Conservation (phyloP, 2,113 vertebrate genomes). For the Tonatia bakeri region DNA sequence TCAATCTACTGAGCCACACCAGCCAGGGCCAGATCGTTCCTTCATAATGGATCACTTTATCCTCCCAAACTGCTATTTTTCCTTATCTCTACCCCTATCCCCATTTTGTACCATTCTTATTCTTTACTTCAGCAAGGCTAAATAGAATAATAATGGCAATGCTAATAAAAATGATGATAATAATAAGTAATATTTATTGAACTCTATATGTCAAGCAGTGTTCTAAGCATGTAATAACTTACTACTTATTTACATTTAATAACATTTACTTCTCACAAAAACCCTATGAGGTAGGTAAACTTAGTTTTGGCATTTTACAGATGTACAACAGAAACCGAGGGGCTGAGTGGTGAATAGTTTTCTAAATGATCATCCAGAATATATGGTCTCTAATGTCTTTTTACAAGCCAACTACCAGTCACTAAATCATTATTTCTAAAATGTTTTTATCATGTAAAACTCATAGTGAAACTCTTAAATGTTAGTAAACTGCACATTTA, state of each 20-base stretch:
- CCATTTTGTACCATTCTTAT: neutral
- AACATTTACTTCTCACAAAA: neutral
- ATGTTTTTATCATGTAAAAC: neutral
- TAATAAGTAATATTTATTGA: neutral
- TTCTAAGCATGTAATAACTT: neutral
- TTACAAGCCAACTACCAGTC: neutral
- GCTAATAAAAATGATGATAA: neutral
- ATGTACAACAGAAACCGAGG: neutral
- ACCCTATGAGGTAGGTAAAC: neutral
- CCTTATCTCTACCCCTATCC: fast-evolving
- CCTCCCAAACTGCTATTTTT: neutral
- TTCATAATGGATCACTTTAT: neutral
- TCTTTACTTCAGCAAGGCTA: neutral
- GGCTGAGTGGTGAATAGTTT: neutral
- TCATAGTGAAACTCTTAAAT: neutral
- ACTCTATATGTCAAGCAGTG: neutral
- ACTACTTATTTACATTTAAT: neutral
- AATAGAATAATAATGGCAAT: neutral
- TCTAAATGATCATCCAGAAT: neutral
- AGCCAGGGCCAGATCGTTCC: neutral
- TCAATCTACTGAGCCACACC: too few species aligned
- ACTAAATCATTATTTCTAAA: neutral
- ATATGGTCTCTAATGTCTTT: neutral
- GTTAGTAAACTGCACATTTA: neutral
- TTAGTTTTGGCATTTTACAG: neutral